Evolutionary conservation across 1,140 invertebrate species (phyloP), one percentile per base, ranked within the genome.

Genomic region (Brachionus paranguensis): DNA sequence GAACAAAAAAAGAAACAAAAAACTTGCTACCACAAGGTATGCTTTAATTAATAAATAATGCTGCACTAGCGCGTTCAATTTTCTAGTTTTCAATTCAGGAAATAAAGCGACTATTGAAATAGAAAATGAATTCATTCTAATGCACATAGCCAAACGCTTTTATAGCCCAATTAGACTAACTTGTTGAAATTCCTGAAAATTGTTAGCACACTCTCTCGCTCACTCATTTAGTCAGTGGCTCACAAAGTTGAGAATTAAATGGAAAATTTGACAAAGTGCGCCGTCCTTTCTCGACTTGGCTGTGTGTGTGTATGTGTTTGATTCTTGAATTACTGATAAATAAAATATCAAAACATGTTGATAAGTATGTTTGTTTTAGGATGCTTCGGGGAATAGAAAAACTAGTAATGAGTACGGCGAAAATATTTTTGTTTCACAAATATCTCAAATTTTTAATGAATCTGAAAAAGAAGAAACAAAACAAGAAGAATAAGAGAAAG

Each of bases 171-270:
- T 76, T 76, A 76, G 47, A 76, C 24, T 20, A 76, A 76, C 72
- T 76, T 76, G 72, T 76, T 76, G 72, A 76, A 76, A 76, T 76
- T 76, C 72, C 72, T 76, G 72, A 43, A 74, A 74, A 43, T 74
- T 43, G 37, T 76, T 50, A 33, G 17, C 29, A 43, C 41, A 37
- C 33, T 37, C 33, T 29, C 24, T 24, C 24, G 24, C 24, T 24
- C 24, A 24, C 27, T 29, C 27, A 29, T 29, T 29, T 29, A 29
- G 27, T 29, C 27, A 29, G 27, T 29, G 27, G 33, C 33, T 37
- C 33, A 41, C n/a, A 72, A 43, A 43, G 41, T 43, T 43, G 41
- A 72, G 41, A 41, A 43, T 72, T 20, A 20, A 72, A 72, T 41
- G 33, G n/a, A 72, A 72, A 72, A 43, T 20, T 20, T 68, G 27